phyloP scores from a whole-genome alignment of 2,888 invertebrate genomes.

The Xestia xanthographa region DNA sequence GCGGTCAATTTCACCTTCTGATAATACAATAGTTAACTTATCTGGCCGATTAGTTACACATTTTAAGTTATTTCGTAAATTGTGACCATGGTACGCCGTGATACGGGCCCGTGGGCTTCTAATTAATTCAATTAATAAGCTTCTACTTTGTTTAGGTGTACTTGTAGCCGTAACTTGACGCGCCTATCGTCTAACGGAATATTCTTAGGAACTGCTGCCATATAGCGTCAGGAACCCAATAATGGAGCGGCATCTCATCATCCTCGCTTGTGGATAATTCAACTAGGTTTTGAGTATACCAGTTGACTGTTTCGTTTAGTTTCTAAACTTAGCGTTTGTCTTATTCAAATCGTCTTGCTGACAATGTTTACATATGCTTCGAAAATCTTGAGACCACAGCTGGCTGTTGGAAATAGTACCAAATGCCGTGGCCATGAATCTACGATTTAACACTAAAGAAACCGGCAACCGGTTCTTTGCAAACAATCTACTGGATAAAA shows the following conservation, averaged over 20 bases:
- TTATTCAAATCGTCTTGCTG: background rate
- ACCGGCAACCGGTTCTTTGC: background rate
- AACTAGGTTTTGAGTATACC: background rate
- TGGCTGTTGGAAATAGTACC: background rate
- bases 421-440: background rate
- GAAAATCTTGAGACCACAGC: background rate
- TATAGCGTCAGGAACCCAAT: background rate
- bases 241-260: background rate
- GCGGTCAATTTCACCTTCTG: background rate
- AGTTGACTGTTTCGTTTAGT: background rate
- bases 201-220: background rate
- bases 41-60: background rate
- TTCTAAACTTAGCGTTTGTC: background rate
- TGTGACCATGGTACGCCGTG: background rate
- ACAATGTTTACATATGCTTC: no score
- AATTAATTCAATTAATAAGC: background rate
- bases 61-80: constrained; percentile 15
- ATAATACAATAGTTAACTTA: constrained; percentile 21
- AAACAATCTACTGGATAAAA: background rate
- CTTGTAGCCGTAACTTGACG: background rate
- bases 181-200: background rate
- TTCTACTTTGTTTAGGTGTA: constrained; percentile 5
- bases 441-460: background rate
- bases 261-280: background rate
- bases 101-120: background rate